Evolutionary conservation across 2,797 vertebrate species (phyloP).

Genomic region (Semaprochilodus insignis): DNA sequence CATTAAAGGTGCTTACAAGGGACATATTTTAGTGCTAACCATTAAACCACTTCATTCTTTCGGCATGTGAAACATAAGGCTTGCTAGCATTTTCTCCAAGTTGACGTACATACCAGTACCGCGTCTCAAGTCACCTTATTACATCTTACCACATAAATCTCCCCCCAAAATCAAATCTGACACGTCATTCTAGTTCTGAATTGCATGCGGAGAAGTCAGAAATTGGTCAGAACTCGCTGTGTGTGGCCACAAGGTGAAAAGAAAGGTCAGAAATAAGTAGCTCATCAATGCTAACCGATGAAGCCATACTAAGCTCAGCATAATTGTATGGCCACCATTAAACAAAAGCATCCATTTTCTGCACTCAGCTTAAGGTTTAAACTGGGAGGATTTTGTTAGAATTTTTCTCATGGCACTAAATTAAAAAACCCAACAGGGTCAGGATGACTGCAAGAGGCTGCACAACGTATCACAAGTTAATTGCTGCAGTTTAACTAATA

Average conservation of each 20-base stretch:
- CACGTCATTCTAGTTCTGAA: neutral
- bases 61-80: slow-evolving; percentile 8
- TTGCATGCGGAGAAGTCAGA: neutral
- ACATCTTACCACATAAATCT: neutral
- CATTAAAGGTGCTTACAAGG: slow-evolving; percentile 8
- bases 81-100: slow-evolving; percentile 17
- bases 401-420: neutral
- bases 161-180: neutral
- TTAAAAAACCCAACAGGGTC: too few species aligned
- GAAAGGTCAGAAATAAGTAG: neutral
- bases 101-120: neutral
- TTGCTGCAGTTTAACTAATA: too few species aligned
- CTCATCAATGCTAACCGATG: neutral
- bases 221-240: neutral
- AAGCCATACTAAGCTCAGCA: neutral
- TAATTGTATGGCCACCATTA: neutral
- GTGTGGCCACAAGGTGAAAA: neutral
- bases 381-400: neutral
- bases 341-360: neutral
- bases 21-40: slow-evolving; percentile 20
- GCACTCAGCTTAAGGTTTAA: neutral
- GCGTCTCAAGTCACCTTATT: neutral
- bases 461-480: too few species aligned
- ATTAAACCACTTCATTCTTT: slow-evolving; percentile 45
- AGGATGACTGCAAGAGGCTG: too few species aligned